Evolutionary conservation across 1,140 invertebrate genomes (phyloP), one percentile per base, ranked within the genome.

Genomic region (Bilobella aurantiaca): DNA sequence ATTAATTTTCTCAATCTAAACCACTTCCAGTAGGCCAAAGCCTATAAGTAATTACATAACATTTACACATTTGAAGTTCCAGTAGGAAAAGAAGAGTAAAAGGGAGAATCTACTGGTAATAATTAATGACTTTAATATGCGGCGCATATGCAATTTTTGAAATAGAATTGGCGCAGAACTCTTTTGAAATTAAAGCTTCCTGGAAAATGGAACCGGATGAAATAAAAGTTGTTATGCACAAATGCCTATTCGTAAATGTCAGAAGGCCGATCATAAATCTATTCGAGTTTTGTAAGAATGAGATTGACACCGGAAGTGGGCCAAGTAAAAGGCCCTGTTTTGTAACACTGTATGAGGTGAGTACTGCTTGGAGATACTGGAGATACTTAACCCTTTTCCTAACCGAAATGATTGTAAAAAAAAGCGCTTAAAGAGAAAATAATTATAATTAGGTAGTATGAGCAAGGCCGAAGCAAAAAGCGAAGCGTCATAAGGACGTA

Each of bases 291-390:
- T n/a, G n/a, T 31, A 31, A 58, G 57, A 57, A 58, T 53, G 42
- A 30, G 46, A 68, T 57, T 68, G 67, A 68, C 63, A 68, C 67
- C 59, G 67, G 67, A 68, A 68, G 65, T 62, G 63, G 63, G 62
- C 63, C 34, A 53, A 53, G 25, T 14, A 18, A 5, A 53, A 58
- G 57, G 12, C 12, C 12, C 12, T 56, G 21, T 28, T 27, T 29
- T 28, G 8, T 3, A 12, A 58, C 30, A 29, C 30, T 25, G 5
- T 29, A 14, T 28, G 57, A 12, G 5, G 12, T 58, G 57, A 58
- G 21, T 58, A 58, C 21, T 18, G 12, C 8, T 56, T 18, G 49
- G 16, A 3, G 12, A 30, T 28, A 12, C 2, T 12, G 28, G 18
- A 42, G 8, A 42, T 12, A 12, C 34, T 42, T 42, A 18, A 42